A percentile compares a stretch with the other conserved stretches of the same genome.
Evolutionary conservation across 2,888 invertebrate genomes (phyloP).

Genomic region (Anagyrus pseudococci): DNA sequence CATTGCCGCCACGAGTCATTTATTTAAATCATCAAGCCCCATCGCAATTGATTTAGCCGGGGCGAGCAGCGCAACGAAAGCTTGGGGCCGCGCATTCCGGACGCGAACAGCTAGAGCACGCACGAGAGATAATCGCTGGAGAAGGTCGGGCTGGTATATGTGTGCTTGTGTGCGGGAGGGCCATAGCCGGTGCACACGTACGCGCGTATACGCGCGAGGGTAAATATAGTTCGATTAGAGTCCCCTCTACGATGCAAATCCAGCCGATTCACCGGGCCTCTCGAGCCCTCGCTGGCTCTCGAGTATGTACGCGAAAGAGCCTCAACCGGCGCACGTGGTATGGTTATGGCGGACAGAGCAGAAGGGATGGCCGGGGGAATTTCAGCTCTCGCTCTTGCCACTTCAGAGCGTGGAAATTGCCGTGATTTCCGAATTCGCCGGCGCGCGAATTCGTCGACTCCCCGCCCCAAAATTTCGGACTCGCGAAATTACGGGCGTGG

Average conservation of each 20-base stretch:
- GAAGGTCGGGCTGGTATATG: not conserved
- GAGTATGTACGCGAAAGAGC: constrained; percentile 1
- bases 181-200: not conserved
- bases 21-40: too few relatives aligned
- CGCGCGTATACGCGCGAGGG: not conserved
- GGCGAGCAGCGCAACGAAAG: not conserved
- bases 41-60: not conserved
- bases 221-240: constrained; percentile 34
- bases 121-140: constrained; percentile 12
- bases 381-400: not conserved
- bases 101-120: not conserved
- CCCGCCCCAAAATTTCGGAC: too few relatives aligned
- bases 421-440: constrained; percentile 33
- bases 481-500: too few relatives aligned
- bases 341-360: not conserved
- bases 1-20: too few relatives aligned
- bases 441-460: too few relatives aligned
- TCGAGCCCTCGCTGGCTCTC: constrained; percentile 26
- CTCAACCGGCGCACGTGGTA: not conserved
- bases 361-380: constrained; percentile 8
- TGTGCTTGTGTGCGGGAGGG: not conserved
- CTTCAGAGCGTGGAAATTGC: constrained; percentile 15
- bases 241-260: constrained; percentile 31
- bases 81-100: not conserved
- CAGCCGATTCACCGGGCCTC: constrained; percentile 24